Evolutionary conservation across 2,888 invertebrate species (phyloP).

Genomic region (Parelbella ahira): DNA sequence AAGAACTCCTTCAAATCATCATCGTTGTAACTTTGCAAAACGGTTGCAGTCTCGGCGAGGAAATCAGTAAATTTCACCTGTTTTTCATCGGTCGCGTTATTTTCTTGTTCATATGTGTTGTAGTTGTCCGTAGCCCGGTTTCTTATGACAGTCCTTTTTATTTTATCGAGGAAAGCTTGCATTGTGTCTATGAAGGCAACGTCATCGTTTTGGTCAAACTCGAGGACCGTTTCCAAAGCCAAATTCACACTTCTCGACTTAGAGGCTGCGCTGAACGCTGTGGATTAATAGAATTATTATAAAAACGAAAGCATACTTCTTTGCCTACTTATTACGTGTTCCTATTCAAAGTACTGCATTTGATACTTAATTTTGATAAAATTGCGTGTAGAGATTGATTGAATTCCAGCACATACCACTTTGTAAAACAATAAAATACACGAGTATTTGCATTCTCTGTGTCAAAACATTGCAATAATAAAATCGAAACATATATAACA

Average conservation of each 20-base stretch:
- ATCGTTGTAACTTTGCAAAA: conserved; percentile 40
- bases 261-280: no score
- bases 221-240: conserved; percentile 50
- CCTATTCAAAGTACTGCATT: no score
- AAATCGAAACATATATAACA: no score
- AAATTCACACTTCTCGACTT: conserved; percentile 45
- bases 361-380: no score
- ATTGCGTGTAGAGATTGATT: no score
- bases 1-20: conserved; percentile 41
- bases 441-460: no score
- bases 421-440: no score
- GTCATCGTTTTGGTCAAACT: conserved; percentile 43
- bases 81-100: conserved; percentile 8
- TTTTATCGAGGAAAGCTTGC: conserved; percentile 38
- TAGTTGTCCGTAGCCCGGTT: not conserved
- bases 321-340: no score
- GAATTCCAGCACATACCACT: no score
- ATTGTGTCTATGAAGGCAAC: conserved; percentile 41
- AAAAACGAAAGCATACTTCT: no score
- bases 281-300: no score
- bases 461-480: no score
- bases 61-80: conserved; percentile 43
- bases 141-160: conserved; percentile 35
- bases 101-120: not conserved
- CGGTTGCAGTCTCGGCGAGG: conserved; percentile 33